Evolutionary conservation across 2,113 vertebrate genomes (phyloP).

Genomic region (Gobiocypris rarus): DNA sequence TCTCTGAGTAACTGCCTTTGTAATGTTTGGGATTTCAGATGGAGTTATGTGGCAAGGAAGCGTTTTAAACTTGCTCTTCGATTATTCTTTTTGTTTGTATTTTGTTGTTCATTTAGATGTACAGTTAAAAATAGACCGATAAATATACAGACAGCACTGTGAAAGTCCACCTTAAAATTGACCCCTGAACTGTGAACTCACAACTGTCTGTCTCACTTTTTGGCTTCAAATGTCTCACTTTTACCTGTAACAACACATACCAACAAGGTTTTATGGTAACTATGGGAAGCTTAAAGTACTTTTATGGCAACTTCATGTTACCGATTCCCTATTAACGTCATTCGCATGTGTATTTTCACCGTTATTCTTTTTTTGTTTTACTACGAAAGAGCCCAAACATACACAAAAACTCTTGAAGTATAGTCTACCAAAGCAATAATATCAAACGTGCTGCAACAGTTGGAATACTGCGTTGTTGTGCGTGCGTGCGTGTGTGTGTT

Average conservation of each 20-base stretch:
- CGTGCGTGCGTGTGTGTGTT: not conserved
- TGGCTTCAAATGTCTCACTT: conserved; percentile 46
- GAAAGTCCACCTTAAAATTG: conserved; percentile 72
- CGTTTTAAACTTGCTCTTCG: conserved; percentile 13
- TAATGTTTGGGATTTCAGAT: conserved; percentile 22
- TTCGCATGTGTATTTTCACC: not conserved
- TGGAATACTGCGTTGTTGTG: conserved; percentile 30
- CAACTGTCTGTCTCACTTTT: conserved; percentile 48
- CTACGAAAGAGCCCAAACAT: conserved; percentile 31
- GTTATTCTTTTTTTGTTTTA: not conserved
- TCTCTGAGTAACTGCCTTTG: conserved; percentile 34
- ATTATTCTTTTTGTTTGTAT: conserved; percentile 19
- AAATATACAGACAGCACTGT: conserved; percentile 76
- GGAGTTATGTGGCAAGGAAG: not conserved
- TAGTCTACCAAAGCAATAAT: conserved; percentile 76
- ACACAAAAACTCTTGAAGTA: conserved; percentile 40
- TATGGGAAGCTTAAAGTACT: not conserved
- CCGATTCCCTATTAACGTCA: not conserved
- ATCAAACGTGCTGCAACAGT: conserved; percentile 51
- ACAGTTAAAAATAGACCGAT: conserved; percentile 52
- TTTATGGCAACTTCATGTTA: not conserved
- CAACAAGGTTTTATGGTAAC: conserved; percentile 18
- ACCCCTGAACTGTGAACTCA: conserved; percentile 76
- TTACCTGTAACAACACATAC: conserved; percentile 24
- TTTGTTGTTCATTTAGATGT: conserved; percentile 53